phyloP scores from a whole-genome alignment of 2,113 vertebrate species.

The Cynocephalus volans region DNA sequence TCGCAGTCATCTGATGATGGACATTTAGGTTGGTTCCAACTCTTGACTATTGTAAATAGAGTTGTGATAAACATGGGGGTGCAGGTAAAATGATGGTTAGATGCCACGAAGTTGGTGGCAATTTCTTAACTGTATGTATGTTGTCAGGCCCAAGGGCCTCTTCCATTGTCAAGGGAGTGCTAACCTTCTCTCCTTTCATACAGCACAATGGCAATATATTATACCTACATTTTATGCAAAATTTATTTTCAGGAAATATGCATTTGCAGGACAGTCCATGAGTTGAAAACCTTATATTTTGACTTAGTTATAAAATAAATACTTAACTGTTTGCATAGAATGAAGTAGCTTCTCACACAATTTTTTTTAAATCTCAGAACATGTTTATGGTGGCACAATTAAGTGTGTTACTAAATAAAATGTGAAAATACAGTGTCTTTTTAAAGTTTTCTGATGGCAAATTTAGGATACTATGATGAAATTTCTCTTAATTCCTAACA shows the following conservation, averaged over 20 bases:
- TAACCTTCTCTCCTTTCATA: too few species aligned
- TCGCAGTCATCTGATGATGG: too few species aligned
- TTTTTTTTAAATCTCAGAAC: not conserved
- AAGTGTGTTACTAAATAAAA: not conserved
- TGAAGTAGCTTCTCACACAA: not conserved
- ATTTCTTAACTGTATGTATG: too few species aligned
- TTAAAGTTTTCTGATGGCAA: not conserved
- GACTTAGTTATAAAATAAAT: not conserved
- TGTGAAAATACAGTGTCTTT: not conserved
- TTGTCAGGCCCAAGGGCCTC: too few species aligned
- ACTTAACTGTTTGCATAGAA: not conserved
- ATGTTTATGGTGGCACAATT: not conserved
- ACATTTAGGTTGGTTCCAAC: too few species aligned
- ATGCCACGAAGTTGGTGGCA: too few species aligned
- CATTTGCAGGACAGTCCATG: not conserved
- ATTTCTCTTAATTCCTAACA: not conserved
- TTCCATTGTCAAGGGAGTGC: too few species aligned
- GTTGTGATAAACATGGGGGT: too few species aligned
- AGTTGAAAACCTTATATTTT: not conserved
- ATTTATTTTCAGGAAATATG: not conserved
- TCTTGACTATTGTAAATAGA: too few species aligned
- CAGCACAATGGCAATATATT: not conserved
- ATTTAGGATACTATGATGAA: not conserved
- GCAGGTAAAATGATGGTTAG: too few species aligned
- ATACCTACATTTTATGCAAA: constrained; percentile 37